Conservation (phyloP, 1,140 invertebrate genomes). For the Chironomus tepperi region DNA sequence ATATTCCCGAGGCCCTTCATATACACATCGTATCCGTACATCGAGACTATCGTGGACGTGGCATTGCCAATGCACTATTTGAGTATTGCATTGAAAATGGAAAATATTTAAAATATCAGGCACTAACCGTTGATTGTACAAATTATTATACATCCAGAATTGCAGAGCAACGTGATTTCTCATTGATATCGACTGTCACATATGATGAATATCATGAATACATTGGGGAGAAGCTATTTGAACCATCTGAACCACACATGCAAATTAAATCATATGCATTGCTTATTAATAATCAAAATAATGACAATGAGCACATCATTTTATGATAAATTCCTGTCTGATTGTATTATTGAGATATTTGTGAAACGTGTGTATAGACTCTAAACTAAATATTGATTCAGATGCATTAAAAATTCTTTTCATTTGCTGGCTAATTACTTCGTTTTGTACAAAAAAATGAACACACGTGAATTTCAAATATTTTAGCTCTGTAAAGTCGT, state of each 20-base stretch:
- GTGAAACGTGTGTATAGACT: too few species aligned
- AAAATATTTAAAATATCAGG: slow-evolving; percentile 20
- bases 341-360: too few species aligned
- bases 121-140: slow-evolving; percentile 28
- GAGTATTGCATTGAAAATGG: slow-evolving; percentile 24
- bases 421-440: too few species aligned
- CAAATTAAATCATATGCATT: slow-evolving; percentile 26
- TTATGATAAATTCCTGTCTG: not conserved
- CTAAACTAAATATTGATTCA: too few species aligned
- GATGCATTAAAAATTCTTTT: too few species aligned
- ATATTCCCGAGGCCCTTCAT: slow-evolving; percentile 26
- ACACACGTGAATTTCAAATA: too few species aligned
- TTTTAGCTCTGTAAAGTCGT: too few species aligned
- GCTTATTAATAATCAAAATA: not conserved
- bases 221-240: slow-evolving; percentile 26
- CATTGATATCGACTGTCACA: slow-evolving; percentile 26
- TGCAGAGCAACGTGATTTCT: slow-evolving; percentile 26
- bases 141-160: slow-evolving; percentile 27
- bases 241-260: slow-evolving; percentile 26
- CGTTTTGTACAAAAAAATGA: too few species aligned
- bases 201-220: slow-evolving; percentile 28
- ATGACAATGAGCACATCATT: not conserved
- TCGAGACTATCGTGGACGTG: slow-evolving; percentile 7
- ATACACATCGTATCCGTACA: slow-evolving; percentile 27
- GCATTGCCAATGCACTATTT: slow-evolving; percentile 26